Base-by-base conservation (phyloP, 2,113 vertebrate genomes). In the Tetrax tetrax region DNA sequence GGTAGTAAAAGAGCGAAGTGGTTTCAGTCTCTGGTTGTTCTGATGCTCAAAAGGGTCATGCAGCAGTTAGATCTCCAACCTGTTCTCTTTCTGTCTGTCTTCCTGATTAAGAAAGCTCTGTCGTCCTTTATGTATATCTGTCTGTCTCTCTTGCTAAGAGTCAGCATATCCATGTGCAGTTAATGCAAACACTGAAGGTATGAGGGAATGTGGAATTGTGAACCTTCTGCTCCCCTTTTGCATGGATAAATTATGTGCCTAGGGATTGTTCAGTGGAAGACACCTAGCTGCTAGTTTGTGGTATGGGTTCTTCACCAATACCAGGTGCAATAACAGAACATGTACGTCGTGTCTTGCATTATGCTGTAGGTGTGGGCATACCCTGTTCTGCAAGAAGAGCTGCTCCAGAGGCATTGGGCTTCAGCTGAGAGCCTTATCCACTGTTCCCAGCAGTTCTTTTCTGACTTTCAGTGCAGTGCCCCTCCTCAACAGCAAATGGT, bases 301-400 rank as follows among this genome's bases (percentile, higher is more conserved):
- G 27, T 7, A 6, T 45, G 53, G 23, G 5, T 51, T 60, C 41
- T 65, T 75, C 71, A 65, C 27, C n/a, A 41, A 69, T 41, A 41
- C 2, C 9, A 56, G 31, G 12, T 79, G n/a, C 20, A 70, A 10
- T 54, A 45, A 37, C 20, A 61, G 61, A 28, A 12, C 20, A 24
- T 3, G 3, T 47, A 18, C 1, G 2, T n/a, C 2, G 1, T 65
- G 65, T 41, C 31, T 41, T 54, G 21, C 8, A 7, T 50, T 54
- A 35, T 2, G 5, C 21, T 69, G 33, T 50, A 61, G 56, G 53
- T 78, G 28, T 28, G 10, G 1, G 7, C 25, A 3, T 14, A n/a
- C 31, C 27, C 31, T 33, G 7, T n/a, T 84, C 54, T 61, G 63
- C 3, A 9, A 35, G 78, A 31, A 69, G 7, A n/a, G 51, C 61